Evolutionary conservation across 2,888 invertebrate species (phyloP).

Genomic region (Drosophila atroscutellata): DNA sequence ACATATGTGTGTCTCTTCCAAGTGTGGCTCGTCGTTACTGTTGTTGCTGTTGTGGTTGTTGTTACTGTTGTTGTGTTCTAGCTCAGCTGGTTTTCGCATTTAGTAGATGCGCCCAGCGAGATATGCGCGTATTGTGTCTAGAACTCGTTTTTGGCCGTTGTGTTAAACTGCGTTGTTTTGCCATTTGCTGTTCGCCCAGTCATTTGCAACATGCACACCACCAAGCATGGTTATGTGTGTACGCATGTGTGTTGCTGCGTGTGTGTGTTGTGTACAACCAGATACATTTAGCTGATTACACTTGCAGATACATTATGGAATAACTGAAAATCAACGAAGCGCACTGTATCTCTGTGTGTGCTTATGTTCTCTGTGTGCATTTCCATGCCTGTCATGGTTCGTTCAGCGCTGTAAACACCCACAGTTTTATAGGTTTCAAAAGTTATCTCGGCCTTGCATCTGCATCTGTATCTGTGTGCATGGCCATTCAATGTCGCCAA

Average conservation of each 20-base stretch:
- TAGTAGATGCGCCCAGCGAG: slow-evolving; percentile 62
- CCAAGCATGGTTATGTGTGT: slow-evolving; percentile 40
- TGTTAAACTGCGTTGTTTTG: slow-evolving; percentile 17
- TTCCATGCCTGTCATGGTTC: slow-evolving; percentile 66
- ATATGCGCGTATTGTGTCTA: slow-evolving; percentile 67
- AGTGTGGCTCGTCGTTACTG: slow-evolving; percentile 32
- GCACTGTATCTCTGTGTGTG: slow-evolving; percentile 44
- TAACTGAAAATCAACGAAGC: slow-evolving; percentile 73
- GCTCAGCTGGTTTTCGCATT: slow-evolving; percentile 75
- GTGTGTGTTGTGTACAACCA: slow-evolving; percentile 25
- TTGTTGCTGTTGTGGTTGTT: background rate
- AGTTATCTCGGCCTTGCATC: slow-evolving; percentile 37
- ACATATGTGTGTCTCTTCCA: slow-evolving; percentile 14
- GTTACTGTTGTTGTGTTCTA: slow-evolving; percentile 58
- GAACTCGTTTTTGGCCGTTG: slow-evolving; percentile 63
- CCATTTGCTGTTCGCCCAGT: slow-evolving; percentile 68
- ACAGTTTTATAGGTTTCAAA: slow-evolving; percentile 24
- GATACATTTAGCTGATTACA: slow-evolving; percentile 71
- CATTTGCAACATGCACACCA: slow-evolving; percentile 78
- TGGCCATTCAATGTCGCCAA: slow-evolving; percentile 41
- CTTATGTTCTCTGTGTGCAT: slow-evolving; percentile 21
- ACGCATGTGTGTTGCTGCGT: slow-evolving; percentile 34
- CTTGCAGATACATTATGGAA: slow-evolving; percentile 73
- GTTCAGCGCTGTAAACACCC: slow-evolving; percentile 57
- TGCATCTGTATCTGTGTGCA: slow-evolving; percentile 14